Percentiles rank a stretch among this genome's conserved stretches.
These are phyloP conservation scores for Melieria omissa DNA, from an alignment of 2,888 invertebrate genomes.

Conservation along the genomic window DNA sequence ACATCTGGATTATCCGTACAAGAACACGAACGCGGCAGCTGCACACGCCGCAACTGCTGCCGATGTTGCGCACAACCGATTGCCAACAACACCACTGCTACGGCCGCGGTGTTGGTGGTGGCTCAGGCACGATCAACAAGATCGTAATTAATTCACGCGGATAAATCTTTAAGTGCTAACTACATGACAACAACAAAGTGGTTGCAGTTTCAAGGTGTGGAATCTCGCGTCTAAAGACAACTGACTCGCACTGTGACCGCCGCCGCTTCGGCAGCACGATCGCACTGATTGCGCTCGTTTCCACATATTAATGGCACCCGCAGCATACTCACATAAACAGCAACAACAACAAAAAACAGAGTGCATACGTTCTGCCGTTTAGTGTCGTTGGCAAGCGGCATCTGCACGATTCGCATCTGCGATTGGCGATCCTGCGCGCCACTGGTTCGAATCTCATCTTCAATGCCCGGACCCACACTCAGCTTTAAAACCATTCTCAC, in stretches of 20 bases:
- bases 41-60: conserved; percentile 35
- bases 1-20: conserved; percentile 33
- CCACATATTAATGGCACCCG: too few relatives aligned
- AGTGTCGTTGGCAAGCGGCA: too few relatives aligned
- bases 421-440: conserved; percentile 10
- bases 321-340: neutral
- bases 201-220: conserved; percentile 35
- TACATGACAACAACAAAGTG: conserved; percentile 68
- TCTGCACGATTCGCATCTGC: neutral
- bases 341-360: neutral
- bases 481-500: neutral
- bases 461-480: conserved; percentile 16
- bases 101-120: neutral
- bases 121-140: conserved; percentile 53
- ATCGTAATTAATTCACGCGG: conserved; percentile 66
- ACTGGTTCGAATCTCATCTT: conserved; percentile 1
- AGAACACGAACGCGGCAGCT: conserved; percentile 36
- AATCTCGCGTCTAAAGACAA: neutral
- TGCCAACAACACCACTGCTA: conserved; percentile 29
- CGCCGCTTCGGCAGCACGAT: conserved; percentile 11
- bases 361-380: neutral
- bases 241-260: neutral
- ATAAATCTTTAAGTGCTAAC: conserved; percentile 68
- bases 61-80: neutral
- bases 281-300: conserved; percentile 30